phyloP scores from a whole-genome alignment of 2,113 vertebrate species.

The Amazona guildingii region DNA sequence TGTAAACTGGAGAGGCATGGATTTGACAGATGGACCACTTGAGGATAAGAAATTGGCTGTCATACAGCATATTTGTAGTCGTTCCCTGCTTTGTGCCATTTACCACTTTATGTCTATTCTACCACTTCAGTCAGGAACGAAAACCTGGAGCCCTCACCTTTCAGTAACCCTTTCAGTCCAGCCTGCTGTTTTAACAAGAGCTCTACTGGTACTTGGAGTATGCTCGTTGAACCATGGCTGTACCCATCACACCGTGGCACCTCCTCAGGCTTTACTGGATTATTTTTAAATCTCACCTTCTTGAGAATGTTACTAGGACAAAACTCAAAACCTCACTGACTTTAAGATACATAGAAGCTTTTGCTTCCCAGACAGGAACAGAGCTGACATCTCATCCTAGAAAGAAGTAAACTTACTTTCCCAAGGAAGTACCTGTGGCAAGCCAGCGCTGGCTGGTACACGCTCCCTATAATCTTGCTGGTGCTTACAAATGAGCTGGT shows the following conservation, averaged over 20 bases:
- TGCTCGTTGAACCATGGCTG: background rate
- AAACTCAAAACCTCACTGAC: background rate
- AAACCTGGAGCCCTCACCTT: background rate
- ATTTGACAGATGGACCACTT: background rate
- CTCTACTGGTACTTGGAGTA: background rate
- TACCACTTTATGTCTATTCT: background rate
- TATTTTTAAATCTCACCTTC: background rate
- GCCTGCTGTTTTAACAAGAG: accelerated
- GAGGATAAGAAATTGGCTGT: background rate
- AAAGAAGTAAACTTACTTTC: background rate
- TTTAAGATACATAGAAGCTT: background rate
- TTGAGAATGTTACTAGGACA: background rate
- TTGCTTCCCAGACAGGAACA: background rate
- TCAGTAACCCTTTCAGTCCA: background rate
- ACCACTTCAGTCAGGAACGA: background rate
- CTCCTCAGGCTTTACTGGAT: background rate
- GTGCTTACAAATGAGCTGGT: background rate
- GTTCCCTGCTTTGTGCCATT: background rate
- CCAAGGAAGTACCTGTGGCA: background rate
- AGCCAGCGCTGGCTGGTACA: background rate
- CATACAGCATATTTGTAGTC: accelerated
- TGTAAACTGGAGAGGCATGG: background rate
- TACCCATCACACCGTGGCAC: accelerated
- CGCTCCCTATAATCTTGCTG: background rate
- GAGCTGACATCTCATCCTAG: background rate